These are phyloP conservation scores for Scatophagus argus DNA, from an alignment of 2,113 vertebrate genomes.

Conservation along the genomic window DNA sequence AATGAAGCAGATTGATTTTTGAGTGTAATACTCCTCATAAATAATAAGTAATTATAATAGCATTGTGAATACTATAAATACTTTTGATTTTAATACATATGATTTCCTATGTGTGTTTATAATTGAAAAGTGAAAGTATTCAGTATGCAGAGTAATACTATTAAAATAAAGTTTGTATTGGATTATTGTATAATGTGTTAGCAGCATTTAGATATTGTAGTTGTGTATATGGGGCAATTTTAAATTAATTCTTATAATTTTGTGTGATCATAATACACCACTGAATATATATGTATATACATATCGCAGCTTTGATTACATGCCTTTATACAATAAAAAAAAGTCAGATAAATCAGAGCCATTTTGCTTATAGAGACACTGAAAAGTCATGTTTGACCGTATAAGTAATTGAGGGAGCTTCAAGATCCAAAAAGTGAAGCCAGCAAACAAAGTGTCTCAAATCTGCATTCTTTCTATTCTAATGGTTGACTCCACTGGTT, in stretches of 20 bases:
- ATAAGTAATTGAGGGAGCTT: too few species aligned
- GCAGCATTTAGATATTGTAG: not conserved
- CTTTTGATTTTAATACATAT: too few species aligned
- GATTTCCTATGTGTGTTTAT: not conserved
- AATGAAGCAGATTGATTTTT: not conserved
- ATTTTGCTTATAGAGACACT: not conserved
- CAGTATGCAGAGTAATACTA: not conserved
- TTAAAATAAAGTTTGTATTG: not conserved
- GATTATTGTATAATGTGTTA: not conserved
- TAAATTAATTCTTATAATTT: not conserved
- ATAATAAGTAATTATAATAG: not conserved
- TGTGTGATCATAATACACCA: not conserved
- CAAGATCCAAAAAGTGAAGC: too few species aligned
- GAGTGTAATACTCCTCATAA: not conserved
- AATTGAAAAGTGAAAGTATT: not conserved
- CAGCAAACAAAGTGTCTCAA: too few species aligned
- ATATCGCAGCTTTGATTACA: conserved; percentile 8
- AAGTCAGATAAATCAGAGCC: not conserved
- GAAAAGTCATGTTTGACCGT: too few species aligned
- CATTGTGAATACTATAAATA: too few species aligned
- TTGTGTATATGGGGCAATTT: not conserved
- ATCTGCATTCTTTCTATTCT: too few species aligned
- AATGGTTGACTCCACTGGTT: too few species aligned
- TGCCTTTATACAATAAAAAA: not conserved
- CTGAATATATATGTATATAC: not conserved